These are phyloP conservation scores for Muscicapa comitata DNA, from an alignment of 2,797 vertebrate genomes.

Conservation along the genomic window DNA sequence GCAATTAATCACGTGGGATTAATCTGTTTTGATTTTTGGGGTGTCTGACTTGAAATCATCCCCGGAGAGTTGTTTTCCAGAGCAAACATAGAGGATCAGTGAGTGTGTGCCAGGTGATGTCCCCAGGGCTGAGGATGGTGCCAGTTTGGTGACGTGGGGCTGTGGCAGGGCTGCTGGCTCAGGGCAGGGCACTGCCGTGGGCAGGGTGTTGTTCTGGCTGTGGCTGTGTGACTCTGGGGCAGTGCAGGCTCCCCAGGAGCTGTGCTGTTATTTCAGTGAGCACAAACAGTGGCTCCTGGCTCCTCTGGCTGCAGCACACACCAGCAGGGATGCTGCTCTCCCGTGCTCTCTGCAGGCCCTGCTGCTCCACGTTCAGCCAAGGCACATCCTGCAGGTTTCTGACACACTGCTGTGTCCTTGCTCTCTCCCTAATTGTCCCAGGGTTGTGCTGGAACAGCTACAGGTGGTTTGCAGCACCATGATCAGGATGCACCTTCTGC, in stretches of 20 bases:
- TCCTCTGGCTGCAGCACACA: fast-evolving
- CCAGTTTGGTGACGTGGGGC: fast-evolving
- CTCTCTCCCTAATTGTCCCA: not conserved
- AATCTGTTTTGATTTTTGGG: constrained; percentile 9
- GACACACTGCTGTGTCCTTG: fast-evolving
- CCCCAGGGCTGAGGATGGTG: not conserved
- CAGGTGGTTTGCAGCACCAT: not conserved
- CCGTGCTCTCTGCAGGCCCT: not conserved
- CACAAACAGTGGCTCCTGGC: not conserved
- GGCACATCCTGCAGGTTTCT: not conserved
- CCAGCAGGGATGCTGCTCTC: fast-evolving
- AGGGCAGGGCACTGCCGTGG: fast-evolving
- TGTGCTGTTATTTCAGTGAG: fast-evolving
- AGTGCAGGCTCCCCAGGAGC: fast-evolving
- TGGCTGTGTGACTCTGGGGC: not conserved
- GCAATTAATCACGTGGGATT: not conserved
- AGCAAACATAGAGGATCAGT: fast-evolving
- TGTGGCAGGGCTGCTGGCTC: fast-evolving
- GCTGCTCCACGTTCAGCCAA: not conserved
- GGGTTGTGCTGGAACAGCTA: not conserved
- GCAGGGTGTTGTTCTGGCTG: fast-evolving
- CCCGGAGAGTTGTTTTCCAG: not conserved
- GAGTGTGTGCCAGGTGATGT: fast-evolving
- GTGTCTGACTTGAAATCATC: not conserved
- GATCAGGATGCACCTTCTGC: not conserved